Base-by-base conservation (phyloP, 2,113 vertebrate species). In the Colossoma macropomum region DNA sequence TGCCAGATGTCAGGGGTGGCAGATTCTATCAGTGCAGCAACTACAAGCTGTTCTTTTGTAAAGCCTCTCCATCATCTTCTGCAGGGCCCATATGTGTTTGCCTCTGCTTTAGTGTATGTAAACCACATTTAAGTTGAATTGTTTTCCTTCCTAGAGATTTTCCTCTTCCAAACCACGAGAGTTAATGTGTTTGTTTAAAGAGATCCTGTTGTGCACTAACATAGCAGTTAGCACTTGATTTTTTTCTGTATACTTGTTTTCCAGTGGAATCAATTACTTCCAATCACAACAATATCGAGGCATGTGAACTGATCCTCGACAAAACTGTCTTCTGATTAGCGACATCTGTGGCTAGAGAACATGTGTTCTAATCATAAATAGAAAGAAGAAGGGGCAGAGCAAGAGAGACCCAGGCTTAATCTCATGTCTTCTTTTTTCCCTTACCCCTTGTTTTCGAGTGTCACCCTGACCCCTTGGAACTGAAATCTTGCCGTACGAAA, bases 11-110 rank as follows among this genome's bases (percentile, higher is more conserved):
- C 10, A 23, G 54, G 15, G 71, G 23, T 52, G 45, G n/a, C 25
- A 38, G 41, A 45, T 72, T 74, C 59, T 72, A 56, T 77, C 41
- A 23, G 34, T 21, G 32, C 59, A 71, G 70, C 34, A 69, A 77
- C 56, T 65, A n/a, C 72, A 85, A 85, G 78, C 80, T 85, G 78
- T 56, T 71, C 13, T 75, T 32, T 8, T 27, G 2, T 32, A 27
- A 66, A 59, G 17, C 8, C 10, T 28, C 17, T 41, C 2, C 3
- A 69, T 65, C 75, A 38, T 59, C 10, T 30, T 30, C 12, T 65
- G 7, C 12, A 59, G 9, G 13, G 62, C 32, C 83, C 72, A 70
- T 73, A 59, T 79, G 77, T 68, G 25, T 11, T n/a, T 65, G 38
- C 25, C n/a, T 65, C 30, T 56, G 28, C 38, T 17, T 65, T 75